These are phyloP conservation scores for Chydorus sphaericus DNA, from an alignment of 2,888 invertebrate genomes.

Conservation along the genomic window DNA sequence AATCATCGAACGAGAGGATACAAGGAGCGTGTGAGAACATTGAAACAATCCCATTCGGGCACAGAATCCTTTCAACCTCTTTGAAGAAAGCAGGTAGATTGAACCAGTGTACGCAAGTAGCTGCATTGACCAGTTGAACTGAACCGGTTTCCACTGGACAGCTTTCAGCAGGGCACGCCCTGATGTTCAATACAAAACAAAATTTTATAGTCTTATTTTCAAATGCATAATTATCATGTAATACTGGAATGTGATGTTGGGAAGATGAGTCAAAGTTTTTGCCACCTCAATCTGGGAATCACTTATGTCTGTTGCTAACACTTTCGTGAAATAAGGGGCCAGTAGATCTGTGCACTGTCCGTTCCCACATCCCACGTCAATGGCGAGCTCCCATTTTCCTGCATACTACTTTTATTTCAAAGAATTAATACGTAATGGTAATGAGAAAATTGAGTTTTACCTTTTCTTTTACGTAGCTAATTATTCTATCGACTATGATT, in stretches of 20 bases:
- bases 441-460: too few relatives aligned
- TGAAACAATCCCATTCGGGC: constrained; percentile 25
- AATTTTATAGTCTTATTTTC: too few relatives aligned
- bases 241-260: too few relatives aligned
- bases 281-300: neutral
- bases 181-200: too few relatives aligned
- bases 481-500: too few relatives aligned
- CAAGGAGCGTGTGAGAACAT: constrained; percentile 15
- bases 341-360: neutral
- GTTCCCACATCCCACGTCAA: constrained; percentile 4
- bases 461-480: too few relatives aligned
- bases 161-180: constrained; percentile 25
- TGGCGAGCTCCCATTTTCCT: neutral
- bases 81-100: constrained; percentile 26
- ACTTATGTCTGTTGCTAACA: neutral
- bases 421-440: too few relatives aligned
- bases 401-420: too few relatives aligned
- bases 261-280: neutral
- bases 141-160: constrained; percentile 21
- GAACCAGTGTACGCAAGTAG: constrained; percentile 30
- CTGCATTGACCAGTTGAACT: constrained; percentile 26
- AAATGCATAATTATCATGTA: too few relatives aligned
- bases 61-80: constrained; percentile 27
- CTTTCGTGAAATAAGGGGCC: neutral
- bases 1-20: too few relatives aligned